Evolutionary conservation across 1,140 invertebrate genomes (phyloP), one percentile per base, ranked within the genome.

Genomic region (Papilio polytes): DNA sequence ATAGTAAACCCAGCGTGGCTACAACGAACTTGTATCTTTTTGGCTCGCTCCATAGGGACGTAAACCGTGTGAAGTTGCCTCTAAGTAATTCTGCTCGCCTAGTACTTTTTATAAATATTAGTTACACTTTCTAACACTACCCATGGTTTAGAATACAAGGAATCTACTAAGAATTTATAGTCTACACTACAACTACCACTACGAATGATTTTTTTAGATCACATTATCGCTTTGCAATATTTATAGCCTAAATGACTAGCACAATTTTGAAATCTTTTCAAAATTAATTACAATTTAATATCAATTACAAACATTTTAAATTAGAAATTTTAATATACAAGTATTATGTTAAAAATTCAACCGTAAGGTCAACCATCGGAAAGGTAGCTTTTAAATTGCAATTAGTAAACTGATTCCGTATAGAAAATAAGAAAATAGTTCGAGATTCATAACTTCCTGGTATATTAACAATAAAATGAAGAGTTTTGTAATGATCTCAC

Each of bases 161-260:
- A 78, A 59, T 22, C 77, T 66, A 66, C 77, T 26, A 66, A 41
- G 53, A 46, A 78, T n/a, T 18, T 48, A 66, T 31, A 31, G 59
- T 41, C 36, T 66, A 66, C 41, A 66, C 36, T n/a, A 78, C 59
- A 26, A 66, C 36, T n/a, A 78, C 59, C 46, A 66, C 56, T 78
- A 78, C 77, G 44, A 78, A 12, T 66, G 66, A 44, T 63, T 88
- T 85, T 88, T 88, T 86, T 87, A 89, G 86, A 93, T 93, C 91
- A 93, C 92, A 92, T 90, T 93, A 93, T 94, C 90, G 92, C 92
- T 93, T 93, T 86, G 92, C 92, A 94, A 92, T 93, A 91, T 88
- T 66, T 63, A 66, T 78, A 86, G 82, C 72, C 82, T 86, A 87
- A 87, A 77, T 53, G 72, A 74, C 83, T 88, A 88, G 86, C 83